Evolutionary conservation across 2,797 vertebrate species (phyloP).

Genomic region (Rhabdophis nuchalis): DNA sequence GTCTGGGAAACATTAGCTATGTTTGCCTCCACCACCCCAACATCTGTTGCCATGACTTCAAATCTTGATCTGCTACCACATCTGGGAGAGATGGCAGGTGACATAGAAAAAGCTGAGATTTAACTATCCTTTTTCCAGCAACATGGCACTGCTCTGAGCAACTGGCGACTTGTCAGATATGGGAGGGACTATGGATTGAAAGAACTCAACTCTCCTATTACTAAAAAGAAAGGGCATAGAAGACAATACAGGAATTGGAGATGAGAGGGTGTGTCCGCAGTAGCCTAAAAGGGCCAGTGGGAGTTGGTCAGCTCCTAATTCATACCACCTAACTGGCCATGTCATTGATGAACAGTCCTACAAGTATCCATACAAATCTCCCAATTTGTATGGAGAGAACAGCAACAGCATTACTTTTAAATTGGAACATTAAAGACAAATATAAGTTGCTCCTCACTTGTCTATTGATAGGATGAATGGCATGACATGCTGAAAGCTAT

Average conservation of each 20-base stretch:
- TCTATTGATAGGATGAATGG: background rate
- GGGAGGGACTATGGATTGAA: background rate
- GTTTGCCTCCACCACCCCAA: background rate
- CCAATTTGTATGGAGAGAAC: background rate
- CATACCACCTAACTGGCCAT: background rate
- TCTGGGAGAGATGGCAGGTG: background rate
- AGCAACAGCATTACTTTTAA: background rate
- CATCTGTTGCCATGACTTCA: background rate
- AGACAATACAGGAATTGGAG: background rate
- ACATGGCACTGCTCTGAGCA: background rate
- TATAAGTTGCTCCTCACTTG: background rate
- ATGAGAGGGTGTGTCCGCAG: background rate
- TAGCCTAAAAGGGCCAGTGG: background rate
- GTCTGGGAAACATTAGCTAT: background rate
- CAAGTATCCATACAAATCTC: background rate
- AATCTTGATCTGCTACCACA: background rate
- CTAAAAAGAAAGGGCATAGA: background rate
- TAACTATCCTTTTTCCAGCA: background rate
- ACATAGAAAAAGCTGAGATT: background rate
- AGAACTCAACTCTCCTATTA: background rate
- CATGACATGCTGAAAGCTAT: background rate
- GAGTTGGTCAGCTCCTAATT: background rate
- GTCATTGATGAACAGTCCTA: background rate
- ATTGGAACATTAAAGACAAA: background rate
- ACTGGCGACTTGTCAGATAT: background rate